phyloP scores from a whole-genome alignment of 1,140 invertebrate genomes.

The Drosophila grimshawi region DNA sequence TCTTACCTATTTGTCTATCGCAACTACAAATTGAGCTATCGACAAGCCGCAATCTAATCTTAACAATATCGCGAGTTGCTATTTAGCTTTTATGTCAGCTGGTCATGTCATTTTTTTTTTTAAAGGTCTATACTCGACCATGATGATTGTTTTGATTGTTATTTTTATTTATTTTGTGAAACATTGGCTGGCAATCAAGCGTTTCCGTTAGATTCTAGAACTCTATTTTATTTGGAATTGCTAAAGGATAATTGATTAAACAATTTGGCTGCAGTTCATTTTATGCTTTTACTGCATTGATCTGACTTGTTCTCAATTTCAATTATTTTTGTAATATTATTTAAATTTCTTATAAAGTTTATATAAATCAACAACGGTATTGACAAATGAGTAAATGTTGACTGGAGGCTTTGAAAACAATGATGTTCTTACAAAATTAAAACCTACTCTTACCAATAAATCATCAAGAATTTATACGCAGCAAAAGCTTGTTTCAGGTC shows the following conservation, averaged over 20 bases:
- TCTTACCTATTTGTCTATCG: slow-evolving; percentile 24
- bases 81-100: slow-evolving; percentile 35
- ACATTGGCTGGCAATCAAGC: slow-evolving; percentile 4
- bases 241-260: neutral
- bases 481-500: too few species aligned
- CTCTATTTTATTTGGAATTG: slow-evolving; percentile 12
- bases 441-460: too few species aligned
- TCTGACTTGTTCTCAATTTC: too few species aligned
- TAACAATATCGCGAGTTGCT: slow-evolving; percentile 23
- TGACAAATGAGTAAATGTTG: too few species aligned
- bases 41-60: slow-evolving; percentile 41
- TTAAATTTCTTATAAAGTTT: too few species aligned
- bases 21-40: slow-evolving; percentile 22
- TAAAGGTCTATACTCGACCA: slow-evolving; percentile 18
- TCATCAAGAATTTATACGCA: too few species aligned
- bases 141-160: slow-evolving; percentile 9
- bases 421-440: too few species aligned
- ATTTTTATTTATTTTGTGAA: slow-evolving; percentile 3
- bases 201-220: slow-evolving; percentile 18
- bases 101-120: slow-evolving; percentile 2
- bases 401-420: too few species aligned
- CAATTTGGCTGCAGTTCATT: too few species aligned
- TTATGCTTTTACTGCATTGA: too few species aligned
- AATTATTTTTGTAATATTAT: too few species aligned
- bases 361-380: too few species aligned